Conservation (phyloP, 2,888 invertebrate species). For the Luperina nickerlii region DNA sequence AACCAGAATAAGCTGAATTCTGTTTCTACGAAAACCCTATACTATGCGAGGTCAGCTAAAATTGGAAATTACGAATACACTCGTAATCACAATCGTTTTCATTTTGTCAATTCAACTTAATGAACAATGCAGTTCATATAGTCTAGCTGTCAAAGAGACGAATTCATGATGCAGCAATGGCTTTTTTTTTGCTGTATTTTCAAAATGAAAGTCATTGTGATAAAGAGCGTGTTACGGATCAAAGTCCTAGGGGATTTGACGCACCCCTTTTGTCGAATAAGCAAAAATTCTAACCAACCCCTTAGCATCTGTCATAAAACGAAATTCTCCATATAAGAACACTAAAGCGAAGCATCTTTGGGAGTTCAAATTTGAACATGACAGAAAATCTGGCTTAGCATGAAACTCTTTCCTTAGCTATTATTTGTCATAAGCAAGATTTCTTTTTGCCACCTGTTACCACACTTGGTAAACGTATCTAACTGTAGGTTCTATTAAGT, state of each 20-base stretch:
- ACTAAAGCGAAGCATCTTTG: background rate
- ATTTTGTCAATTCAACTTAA: background rate
- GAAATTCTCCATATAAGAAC: slow-evolving; percentile 4
- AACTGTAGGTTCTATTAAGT: slow-evolving; percentile 19
- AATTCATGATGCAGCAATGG: background rate
- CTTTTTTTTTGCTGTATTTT: slow-evolving; percentile 1
- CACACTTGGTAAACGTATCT: slow-evolving; percentile 15
- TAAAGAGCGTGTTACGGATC: background rate
- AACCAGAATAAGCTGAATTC: too few species aligned
- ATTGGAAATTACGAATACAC: background rate
- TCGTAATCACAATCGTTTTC: background rate
- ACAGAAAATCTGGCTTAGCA: background rate
- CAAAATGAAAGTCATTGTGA: slow-evolving; percentile 3
- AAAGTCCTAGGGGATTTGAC: slow-evolving; percentile 16
- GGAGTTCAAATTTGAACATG: slow-evolving; percentile 2
- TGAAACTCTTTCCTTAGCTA: background rate
- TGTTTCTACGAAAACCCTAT: too few species aligned
- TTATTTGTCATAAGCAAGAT: too few species aligned
- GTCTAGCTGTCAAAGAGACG: background rate
- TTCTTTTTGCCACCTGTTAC: background rate
- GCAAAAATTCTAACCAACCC: slow-evolving; percentile 24
- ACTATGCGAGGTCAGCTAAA: too few species aligned
- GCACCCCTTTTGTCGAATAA: slow-evolving; percentile 34
- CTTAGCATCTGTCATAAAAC: slow-evolving; percentile 6
- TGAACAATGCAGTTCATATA: too few species aligned